phyloP scores from a whole-genome alignment of 1,140 invertebrate genomes.

The Drosophila obscura region DNA sequence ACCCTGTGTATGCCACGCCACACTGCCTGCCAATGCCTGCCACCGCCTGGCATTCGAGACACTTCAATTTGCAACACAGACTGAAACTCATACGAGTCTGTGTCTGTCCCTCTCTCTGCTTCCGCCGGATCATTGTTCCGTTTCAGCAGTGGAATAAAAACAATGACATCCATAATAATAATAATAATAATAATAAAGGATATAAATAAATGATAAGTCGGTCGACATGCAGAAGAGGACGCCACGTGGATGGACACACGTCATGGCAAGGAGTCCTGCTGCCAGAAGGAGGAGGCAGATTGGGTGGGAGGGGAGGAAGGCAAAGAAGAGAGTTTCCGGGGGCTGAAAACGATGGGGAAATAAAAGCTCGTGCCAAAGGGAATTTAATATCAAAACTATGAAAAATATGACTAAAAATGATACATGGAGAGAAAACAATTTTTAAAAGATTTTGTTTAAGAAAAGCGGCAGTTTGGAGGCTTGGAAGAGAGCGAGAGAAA shows the following conservation, averaged over 20 bases:
- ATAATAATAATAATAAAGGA: slow-evolving; percentile 69
- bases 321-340: no score
- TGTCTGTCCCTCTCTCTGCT: background rate
- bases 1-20: background rate
- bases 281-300: slow-evolving; percentile 4
- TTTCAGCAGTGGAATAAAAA: slow-evolving; percentile 18
- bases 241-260: slow-evolving; percentile 21
- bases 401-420: no score
- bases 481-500: no score
- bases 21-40: slow-evolving; percentile 35
- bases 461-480: no score
- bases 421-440: no score
- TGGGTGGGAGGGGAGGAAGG: no score
- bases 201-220: slow-evolving; percentile 76
- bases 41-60: slow-evolving; percentile 5
- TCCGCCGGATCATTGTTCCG: slow-evolving; percentile 14
- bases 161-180: slow-evolving; percentile 60
- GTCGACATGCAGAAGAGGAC: slow-evolving; percentile 55
- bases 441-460: no score
- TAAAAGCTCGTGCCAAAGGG: no score
- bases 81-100: slow-evolving; percentile 35
- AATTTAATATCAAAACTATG: no score
- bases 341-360: no score
- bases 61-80: slow-evolving; percentile 57
- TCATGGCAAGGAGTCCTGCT: slow-evolving; percentile 32